A percentile compares a stretch with the other conserved stretches of the same genome.
These are phyloP conservation scores for Calliopsis andreniformis DNA, from an alignment of 1,140 invertebrate genomes.

Conservation along the genomic window DNA sequence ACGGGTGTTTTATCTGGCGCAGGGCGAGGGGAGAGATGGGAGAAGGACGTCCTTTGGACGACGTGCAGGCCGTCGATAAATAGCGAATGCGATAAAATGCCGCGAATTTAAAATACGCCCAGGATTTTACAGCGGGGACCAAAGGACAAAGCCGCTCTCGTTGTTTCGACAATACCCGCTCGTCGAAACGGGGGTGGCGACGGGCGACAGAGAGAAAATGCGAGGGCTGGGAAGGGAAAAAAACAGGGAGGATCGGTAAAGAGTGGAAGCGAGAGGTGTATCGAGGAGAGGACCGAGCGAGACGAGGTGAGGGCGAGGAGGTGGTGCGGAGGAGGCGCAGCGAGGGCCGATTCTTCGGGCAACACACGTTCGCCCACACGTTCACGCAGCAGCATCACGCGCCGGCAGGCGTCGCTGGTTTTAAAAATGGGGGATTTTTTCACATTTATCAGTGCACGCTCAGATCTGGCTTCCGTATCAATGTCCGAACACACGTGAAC, in stretches of 20 bases:
- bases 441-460: constrained; percentile 73
- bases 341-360: constrained; percentile 65
- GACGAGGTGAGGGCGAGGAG: constrained; percentile 55
- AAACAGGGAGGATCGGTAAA: constrained; percentile 38
- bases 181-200: constrained; percentile 65
- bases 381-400: constrained; percentile 65
- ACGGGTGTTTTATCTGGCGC: constrained; percentile 57
- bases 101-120: constrained; percentile 70
- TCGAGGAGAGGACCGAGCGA: constrained; percentile 17
- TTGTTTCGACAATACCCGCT: constrained; percentile 69
- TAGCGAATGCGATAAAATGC: constrained; percentile 70
- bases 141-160: constrained; percentile 70
- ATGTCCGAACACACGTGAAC: constrained; percentile 73
- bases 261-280: constrained; percentile 24
- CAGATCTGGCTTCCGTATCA: constrained; percentile 73
- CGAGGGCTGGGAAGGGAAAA: constrained; percentile 20
- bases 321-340: constrained; percentile 55
- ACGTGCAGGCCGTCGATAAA: constrained; percentile 68
- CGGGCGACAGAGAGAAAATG: constrained; percentile 59
- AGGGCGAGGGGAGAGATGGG: constrained; percentile 25
- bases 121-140: constrained; percentile 69
- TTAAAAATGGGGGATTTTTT: constrained; percentile 71
- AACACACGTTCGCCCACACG: constrained; percentile 61
- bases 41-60: constrained; percentile 66
- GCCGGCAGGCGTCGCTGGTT: constrained; percentile 68